phyloP scores from a whole-genome alignment of 2,888 invertebrate species.

The Sialis lutaria region DNA sequence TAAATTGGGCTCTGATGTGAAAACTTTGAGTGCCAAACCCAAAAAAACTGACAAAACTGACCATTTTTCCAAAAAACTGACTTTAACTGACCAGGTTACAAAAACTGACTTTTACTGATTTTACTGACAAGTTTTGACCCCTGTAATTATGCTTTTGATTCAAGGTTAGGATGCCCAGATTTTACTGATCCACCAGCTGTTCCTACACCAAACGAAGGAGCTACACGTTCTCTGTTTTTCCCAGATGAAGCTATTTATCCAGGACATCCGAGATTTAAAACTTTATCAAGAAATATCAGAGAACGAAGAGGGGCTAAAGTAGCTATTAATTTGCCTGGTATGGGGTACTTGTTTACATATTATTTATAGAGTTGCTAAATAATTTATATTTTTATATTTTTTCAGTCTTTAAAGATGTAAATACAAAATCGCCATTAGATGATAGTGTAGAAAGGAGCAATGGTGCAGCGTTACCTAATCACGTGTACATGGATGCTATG shows the following conservation, averaged over 20 bases:
- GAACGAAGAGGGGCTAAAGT: slow-evolving; percentile 86
- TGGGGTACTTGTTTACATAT: neutral
- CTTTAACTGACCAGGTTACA: no score
- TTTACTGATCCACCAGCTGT: slow-evolving; percentile 71
- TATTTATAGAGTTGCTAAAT: slow-evolving; percentile 1
- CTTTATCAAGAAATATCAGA: slow-evolving; percentile 84
- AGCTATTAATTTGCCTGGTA: slow-evolving; percentile 89
- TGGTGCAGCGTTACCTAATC: slow-evolving; percentile 60
- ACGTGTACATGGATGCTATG: slow-evolving; percentile 98
- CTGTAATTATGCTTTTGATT: slow-evolving; percentile 11
- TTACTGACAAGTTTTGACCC: no score
- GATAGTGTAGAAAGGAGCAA: slow-evolving; percentile 45
- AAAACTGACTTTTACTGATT: no score
- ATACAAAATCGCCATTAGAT: slow-evolving; percentile 74
- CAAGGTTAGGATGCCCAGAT: slow-evolving; percentile 67
- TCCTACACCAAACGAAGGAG: slow-evolving; percentile 52
- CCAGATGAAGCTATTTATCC: slow-evolving; percentile 88
- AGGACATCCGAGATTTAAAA: slow-evolving; percentile 92
- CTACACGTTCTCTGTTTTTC: slow-evolving; percentile 75
- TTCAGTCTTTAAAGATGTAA: slow-evolving; percentile 73
- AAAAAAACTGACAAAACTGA: no score
- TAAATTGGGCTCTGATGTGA: no score
- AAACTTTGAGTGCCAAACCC: no score
- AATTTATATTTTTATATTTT: slow-evolving; percentile 10
- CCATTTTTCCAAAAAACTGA: no score